Base-by-base conservation (phyloP, 2,797 vertebrate genomes). In the Todus mexicanus region DNA sequence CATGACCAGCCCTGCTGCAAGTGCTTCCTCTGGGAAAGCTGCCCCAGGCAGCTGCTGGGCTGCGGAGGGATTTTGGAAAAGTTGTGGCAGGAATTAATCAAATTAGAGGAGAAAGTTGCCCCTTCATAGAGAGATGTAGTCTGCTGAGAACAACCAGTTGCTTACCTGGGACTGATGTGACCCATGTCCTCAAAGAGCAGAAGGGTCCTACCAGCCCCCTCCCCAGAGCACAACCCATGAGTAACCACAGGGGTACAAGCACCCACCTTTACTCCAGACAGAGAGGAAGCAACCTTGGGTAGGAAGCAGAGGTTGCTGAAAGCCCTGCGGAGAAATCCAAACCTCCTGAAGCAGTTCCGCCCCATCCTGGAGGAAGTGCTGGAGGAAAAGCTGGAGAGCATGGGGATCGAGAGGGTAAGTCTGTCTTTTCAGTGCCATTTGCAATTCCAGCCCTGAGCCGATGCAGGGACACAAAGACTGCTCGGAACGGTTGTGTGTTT, bases 371-470 rank as follows among this genome's bases (percentile, higher is more conserved):
- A 98, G 71, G 96, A 98, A 50, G 84, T 63, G 2, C 72, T 98
- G 75, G 90, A 98, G 50, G 96, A 98, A 75, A 98, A 97, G 48
- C 90, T 98, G 82, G 96, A 98, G 70, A 96, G 63, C 73, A 92
- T 97, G 95, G 97, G 97, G 2, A 63, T 97, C 31, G 91, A 71
- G 85, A 96, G 92, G 88, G 97, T 97, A 48, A 54, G 43, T 29
- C 40, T 87, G 29, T 26, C 45, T 29, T 63, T 74, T 23, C 56
- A 14, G 33, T 37, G 10, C 35, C 31, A 31, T 38, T 50, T 61
- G 35, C 37, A 47, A 13, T 23, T 16, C 17, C 60, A 53, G 22
- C 35, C 59, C 45, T 35, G 33, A 84, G 51, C 21, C 3, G 2
- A 22, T 27, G 29, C 59, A 59, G 38, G 33, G 54, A 23, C 37